Base-by-base conservation (phyloP, 1,140 invertebrate genomes). In the Alviniconcha marisindica region DNA sequence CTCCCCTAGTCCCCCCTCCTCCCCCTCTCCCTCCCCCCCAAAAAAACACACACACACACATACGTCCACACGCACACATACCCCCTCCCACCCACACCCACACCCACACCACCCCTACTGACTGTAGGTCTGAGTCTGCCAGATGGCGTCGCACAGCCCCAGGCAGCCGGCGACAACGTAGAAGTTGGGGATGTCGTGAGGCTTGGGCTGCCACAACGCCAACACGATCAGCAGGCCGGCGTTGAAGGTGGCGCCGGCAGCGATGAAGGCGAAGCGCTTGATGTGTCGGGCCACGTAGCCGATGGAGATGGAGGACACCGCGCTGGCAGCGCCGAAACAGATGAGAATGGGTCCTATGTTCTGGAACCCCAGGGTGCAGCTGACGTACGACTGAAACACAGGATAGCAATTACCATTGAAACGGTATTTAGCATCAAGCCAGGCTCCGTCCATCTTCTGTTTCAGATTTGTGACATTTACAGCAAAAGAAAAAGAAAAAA, bases 121-220 rank as follows among this genome's bases (percentile, higher is more conserved):
- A 94, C 93, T 93, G 81, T 93, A 92, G 4, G 91, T 93, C 82
- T 94, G 90, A 0, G 93, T 94, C 83, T 94, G 92, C 93, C 93
- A 94, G 21, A 94, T 93, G 40, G 93, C 92, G 81, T 93, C 92
- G 85, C 93, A 93, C 1, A 94, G 86, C 2, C 93, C 93, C 82
- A 93, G 90, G 83, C 92, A 93, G 10, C 90, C 91, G 31, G 93
- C 89, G 5, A 94, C 91, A 21, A 94, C 93, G 84, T 93, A 94
- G 87, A 94, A 94, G 76, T 94, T 93, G 10, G 93, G 92, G 2
- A 93, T 87, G 84, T 94, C 93, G 63, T 89, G 87, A 0, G 87
- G 84, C 28, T 87, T 85, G 2, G 93, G 93, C 24, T 88, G 89
- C 93, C 93, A 94, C 63, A 93, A 82, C 88, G 90, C 91, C 33